phyloP scores from a whole-genome alignment of 2,888 invertebrate species.

The Himalopsyche tibetana region DNA sequence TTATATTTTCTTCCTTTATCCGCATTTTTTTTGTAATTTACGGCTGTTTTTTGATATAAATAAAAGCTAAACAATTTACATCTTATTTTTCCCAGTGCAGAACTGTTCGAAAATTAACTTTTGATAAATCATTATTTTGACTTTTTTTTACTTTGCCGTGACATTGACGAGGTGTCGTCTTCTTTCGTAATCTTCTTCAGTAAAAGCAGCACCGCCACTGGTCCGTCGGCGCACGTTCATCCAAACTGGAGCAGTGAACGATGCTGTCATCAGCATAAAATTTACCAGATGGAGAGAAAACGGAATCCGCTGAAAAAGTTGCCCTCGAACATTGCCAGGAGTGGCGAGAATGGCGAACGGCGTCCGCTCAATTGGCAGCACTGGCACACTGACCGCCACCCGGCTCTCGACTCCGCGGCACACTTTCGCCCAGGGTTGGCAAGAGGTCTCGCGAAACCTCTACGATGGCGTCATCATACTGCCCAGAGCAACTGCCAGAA shows the following conservation, averaged over 20 bases:
- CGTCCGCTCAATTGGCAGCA: background rate
- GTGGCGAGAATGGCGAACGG: background rate
- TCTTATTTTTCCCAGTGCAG: too few relatives aligned
- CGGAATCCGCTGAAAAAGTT: constrained; percentile 41
- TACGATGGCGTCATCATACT: too few relatives aligned
- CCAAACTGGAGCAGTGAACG: constrained; percentile 23
- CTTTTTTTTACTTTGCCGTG: too few relatives aligned
- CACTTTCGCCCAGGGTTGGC: constrained; percentile 31
- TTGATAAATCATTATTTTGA: too few relatives aligned
- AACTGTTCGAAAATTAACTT: too few relatives aligned
- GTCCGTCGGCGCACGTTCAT: background rate
- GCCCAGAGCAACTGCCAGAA: too few relatives aligned
- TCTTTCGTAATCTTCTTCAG: background rate
- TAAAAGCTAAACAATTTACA: too few relatives aligned
- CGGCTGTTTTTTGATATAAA: too few relatives aligned
- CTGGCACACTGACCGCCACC: constrained; percentile 38
- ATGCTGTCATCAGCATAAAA: background rate
- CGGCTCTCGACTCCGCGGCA: constrained; percentile 35
- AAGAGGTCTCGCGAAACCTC: too few relatives aligned
- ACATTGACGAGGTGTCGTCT: too few relatives aligned
- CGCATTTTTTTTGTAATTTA: too few relatives aligned
- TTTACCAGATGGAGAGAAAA: constrained; percentile 1
- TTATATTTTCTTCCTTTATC: too few relatives aligned
- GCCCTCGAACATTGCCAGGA: background rate
- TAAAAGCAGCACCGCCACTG: background rate